Base-by-base conservation (phyloP, 2,113 vertebrate species). In the Lutjanus erythropterus region DNA sequence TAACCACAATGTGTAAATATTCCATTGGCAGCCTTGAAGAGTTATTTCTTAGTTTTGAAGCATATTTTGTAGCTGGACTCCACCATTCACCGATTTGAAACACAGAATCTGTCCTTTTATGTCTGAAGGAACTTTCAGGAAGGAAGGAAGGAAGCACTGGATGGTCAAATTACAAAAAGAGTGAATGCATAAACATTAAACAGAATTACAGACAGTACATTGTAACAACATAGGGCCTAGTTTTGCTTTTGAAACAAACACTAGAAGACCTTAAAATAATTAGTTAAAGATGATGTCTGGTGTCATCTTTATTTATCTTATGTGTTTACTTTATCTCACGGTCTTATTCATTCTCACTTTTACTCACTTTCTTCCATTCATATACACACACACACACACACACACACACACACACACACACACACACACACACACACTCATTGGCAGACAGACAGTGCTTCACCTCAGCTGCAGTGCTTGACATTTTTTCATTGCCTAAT, bases 401-500 rank as follows among this genome's bases (percentile, higher is more conserved):
- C 39, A 47, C 68, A 25, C 58, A 52, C 25, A 37, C 16, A 47
- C n/a, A n/a, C 18, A 56, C 7, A 15, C 15, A 3, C 9, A 41
- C 10, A 66, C 60, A 19, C 31, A 55, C 12, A 27, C 14, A 41
- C 41, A 42, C 33, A 55, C 16, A 78, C 41, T 15, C 41, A 42
- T 42, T 10, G 33, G 25, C 33, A 69, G 44, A 33, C 33, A 68
- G 50, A 65, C 65, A n/a, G 35, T 52, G 9, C 74, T 72, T 88
- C 44, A 83, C 78, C 70, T 71, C 67, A 76, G 37, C 62, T 61
- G 47, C 60, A 73, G 69, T 42, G 66, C 71, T 76, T 76, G 70
- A 81, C 71, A 6, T 79, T 68, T 85, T 65, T 62, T 86, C 59
- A 80, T 88, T 86, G 80, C 75, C 68, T 86, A 76, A 79, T 62